Conservation (phyloP, 2,888 invertebrate species). For the Drosophila anceps region DNA sequence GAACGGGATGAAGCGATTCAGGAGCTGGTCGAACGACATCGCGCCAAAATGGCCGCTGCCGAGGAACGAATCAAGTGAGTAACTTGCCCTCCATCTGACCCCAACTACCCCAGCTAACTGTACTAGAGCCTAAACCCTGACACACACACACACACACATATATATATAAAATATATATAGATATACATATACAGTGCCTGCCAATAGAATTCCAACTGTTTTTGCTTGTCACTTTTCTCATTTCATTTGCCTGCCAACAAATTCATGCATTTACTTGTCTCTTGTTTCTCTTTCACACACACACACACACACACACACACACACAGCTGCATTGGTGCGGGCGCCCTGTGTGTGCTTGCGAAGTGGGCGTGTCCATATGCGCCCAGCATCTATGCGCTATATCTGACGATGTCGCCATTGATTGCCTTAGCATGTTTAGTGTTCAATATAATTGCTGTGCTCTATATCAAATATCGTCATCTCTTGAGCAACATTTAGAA, state of each 20-base stretch:
- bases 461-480: slow-evolving; percentile 76
- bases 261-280: slow-evolving; percentile 53
- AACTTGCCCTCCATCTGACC: background rate
- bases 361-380: slow-evolving; percentile 84
- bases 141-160: too few species aligned
- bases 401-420: slow-evolving; percentile 83
- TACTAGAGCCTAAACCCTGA: slow-evolving; percentile 6
- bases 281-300: slow-evolving; percentile 45
- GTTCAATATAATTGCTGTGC: slow-evolving; percentile 78
- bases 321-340: slow-evolving; percentile 74
- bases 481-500: slow-evolving; percentile 41
- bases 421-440: slow-evolving; percentile 83
- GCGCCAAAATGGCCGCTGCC: slow-evolving; percentile 83
- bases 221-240: slow-evolving; percentile 19
- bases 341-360: slow-evolving; percentile 80
- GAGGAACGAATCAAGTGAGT: slow-evolving; percentile 86
- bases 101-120: slow-evolving; percentile 21
- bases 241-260: slow-evolving; percentile 30
- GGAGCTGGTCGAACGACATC: slow-evolving; percentile 86
- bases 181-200: slow-evolving; percentile 10
- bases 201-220: slow-evolving; percentile 5
- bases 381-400: slow-evolving; percentile 82
- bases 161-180: background rate
- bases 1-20: slow-evolving; percentile 87
- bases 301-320: slow-evolving; percentile 11